Evolutionary conservation across 2,113 vertebrate genomes (phyloP), one percentile per base, ranked within the genome.

Genomic region (Hyaena hyaena): DNA sequence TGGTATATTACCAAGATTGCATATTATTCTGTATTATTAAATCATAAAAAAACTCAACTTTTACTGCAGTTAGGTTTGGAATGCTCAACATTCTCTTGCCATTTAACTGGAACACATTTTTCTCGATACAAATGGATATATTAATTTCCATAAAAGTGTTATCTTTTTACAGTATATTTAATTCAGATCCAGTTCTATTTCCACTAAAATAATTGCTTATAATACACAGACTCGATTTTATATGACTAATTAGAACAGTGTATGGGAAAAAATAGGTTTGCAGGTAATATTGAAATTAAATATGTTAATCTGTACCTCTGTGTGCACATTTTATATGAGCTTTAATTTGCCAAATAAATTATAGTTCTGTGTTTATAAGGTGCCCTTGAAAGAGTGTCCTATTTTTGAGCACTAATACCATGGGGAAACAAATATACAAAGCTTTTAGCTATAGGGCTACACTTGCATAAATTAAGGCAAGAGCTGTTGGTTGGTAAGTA

Each of bases 211-310:
- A 99, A 99, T 98, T 98, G 98, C 98, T 99, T 98, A 98, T 98
- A 98, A 98, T 98, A 99, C 98, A 98, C 96, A 97, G 97, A 97
- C 96, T 99, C 65, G 97, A 98, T 99, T 99, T 99, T 98, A 98
- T 99, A 98, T 98, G 98, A 98, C 98, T 99, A 99, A 99, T 99
- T 99, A 99, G 98, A 99, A 98, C 97, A 97, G 97, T 97, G 96
- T 98, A 97, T 97, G 93, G 97, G 93, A 98, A 99, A 99, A 99
- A 99, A 98, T 98, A 99, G 98, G 98, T 98, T 99, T 99, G 98
- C 98, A 99, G 99, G 99, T 99, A 99, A 99, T 98, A 98, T 95
- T 99, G 98, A 99, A 99, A 99, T 99, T 99, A 99, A 99, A 99
- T 99, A 99, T 99, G 99, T 99, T 99, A 99, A 99, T 99, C 98